These are phyloP conservation scores for Ormyrus labotus DNA, from an alignment of 2,888 invertebrate genomes.

Conservation along the genomic window DNA sequence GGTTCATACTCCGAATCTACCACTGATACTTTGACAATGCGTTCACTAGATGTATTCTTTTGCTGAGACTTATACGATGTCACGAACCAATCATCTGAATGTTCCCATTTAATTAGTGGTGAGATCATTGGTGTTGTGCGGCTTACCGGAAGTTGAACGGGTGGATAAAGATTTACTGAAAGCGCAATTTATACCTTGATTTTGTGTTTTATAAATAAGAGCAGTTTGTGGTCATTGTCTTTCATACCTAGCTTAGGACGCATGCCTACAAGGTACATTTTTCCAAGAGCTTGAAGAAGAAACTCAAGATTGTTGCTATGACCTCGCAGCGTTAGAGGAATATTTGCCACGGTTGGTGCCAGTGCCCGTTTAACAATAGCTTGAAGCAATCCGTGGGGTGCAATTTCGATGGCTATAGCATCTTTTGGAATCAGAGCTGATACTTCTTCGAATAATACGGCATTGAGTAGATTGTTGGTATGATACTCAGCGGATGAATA, in stretches of 20 bases:
- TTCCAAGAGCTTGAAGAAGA: constrained; percentile 81
- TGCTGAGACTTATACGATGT: constrained; percentile 83
- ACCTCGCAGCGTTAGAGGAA: constrained; percentile 86
- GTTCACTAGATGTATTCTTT: constrained; percentile 82
- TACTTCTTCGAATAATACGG: constrained; percentile 87
- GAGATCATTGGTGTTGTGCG: constrained; percentile 90
- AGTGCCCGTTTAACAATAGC: constrained; percentile 90
- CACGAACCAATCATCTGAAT: constrained; percentile 84
- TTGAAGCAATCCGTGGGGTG: constrained; percentile 92
- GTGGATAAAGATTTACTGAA: constrained; percentile 78
- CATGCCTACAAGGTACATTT: constrained; percentile 86
- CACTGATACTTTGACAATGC: constrained; percentile 80
- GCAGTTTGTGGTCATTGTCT: too few species aligned
- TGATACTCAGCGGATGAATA: constrained; percentile 91
- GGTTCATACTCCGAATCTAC: constrained; percentile 83
- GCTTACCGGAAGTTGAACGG: constrained; percentile 88
- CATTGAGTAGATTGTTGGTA: constrained; percentile 87
- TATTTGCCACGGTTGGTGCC: constrained; percentile 81
- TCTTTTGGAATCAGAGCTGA: constrained; percentile 86
- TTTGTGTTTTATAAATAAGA: too few species aligned
- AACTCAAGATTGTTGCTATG: constrained; percentile 81
- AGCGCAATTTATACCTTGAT: not conserved
- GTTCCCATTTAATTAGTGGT: constrained; percentile 92
- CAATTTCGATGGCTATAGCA: constrained; percentile 91
- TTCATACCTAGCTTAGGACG: constrained; percentile 80